A percentile compares a stretch with the other conserved stretches of the same genome.
Evolutionary conservation across 2,113 vertebrate genomes (phyloP).

Genomic region (Oenanthe oenanthe): DNA sequence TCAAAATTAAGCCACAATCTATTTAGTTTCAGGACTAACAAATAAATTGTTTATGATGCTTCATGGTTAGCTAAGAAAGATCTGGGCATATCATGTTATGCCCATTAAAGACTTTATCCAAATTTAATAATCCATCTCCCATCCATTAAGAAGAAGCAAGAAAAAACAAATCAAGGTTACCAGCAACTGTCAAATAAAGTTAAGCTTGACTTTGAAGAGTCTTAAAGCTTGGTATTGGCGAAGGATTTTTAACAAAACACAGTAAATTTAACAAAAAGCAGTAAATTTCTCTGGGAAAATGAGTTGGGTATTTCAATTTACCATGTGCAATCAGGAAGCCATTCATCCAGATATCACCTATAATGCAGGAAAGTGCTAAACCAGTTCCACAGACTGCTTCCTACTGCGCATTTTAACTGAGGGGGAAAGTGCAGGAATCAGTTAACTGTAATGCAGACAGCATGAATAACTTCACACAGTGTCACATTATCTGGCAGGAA

Average conservation of each 20-base stretch:
- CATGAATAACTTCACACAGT: conserved; percentile 6
- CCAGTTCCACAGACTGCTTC: conserved; percentile 14
- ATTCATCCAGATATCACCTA: conserved; percentile 52
- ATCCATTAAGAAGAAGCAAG: conserved; percentile 15
- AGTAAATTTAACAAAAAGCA: background rate
- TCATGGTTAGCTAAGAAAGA: conserved; percentile 38
- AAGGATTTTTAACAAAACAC: conserved; percentile 38
- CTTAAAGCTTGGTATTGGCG: background rate
- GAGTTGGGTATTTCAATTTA: conserved; percentile 31
- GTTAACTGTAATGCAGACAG: background rate
- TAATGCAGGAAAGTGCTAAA: conserved; percentile 31
- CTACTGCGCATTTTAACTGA: conserved; percentile 29
- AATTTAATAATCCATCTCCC: conserved; percentile 4
- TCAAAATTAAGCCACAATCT: conserved; percentile 37
- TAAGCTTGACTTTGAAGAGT: background rate
- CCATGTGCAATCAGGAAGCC: conserved; percentile 26
- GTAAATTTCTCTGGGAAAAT: conserved; percentile 2
- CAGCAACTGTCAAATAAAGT: background rate
- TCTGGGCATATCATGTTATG: background rate
- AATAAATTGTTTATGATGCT: conserved; percentile 36
- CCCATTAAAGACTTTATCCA: conserved; percentile 27
- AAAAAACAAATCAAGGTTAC: background rate
- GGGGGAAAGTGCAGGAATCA: background rate
- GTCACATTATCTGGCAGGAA: background rate
- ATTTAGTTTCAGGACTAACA: conserved; percentile 36